Evolutionary conservation across 2,797 vertebrate species (phyloP).

Genomic region (Lutjanus argentimaculatus): DNA sequence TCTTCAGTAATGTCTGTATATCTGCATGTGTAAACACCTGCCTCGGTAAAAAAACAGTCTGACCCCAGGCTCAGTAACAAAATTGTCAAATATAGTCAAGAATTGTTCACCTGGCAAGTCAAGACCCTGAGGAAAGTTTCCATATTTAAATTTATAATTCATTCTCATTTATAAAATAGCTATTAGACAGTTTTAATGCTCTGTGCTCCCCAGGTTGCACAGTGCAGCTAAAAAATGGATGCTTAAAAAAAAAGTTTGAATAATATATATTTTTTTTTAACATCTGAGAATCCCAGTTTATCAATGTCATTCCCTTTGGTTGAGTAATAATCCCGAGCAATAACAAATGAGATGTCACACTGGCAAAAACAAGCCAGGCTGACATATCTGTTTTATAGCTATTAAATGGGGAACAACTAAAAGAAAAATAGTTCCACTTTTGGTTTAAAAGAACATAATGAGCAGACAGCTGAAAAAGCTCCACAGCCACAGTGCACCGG

Average conservation of each 20-base stretch:
- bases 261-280: slow-evolving; percentile 32
- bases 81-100: slow-evolving; percentile 44
- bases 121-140: slow-evolving; percentile 53
- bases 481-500: neutral
- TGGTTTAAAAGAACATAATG: slow-evolving; percentile 46
- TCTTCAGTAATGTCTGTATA: slow-evolving; percentile 41
- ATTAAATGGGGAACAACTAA: slow-evolving; percentile 44
- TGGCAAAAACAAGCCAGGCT: slow-evolving; percentile 42
- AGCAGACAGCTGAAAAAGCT: slow-evolving; percentile 34
- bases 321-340: slow-evolving; percentile 37
- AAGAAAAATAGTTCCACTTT: slow-evolving; percentile 33
- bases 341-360: slow-evolving; percentile 49
- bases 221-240: slow-evolving; percentile 10
- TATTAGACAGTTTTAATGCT: slow-evolving; percentile 34
- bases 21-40: slow-evolving; percentile 51
- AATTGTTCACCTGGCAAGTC: slow-evolving; percentile 41
- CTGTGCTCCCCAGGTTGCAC: neutral
- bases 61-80: slow-evolving; percentile 51
- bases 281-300: slow-evolving; percentile 35
- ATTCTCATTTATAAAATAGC: slow-evolving; percentile 46
- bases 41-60: neutral
- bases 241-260: slow-evolving; percentile 42
- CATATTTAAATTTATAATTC: slow-evolving; percentile 45
- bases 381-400: slow-evolving; percentile 30
- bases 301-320: slow-evolving; percentile 41